These are phyloP conservation scores for Danio aesculapii DNA, from an alignment of 2,797 vertebrate genomes.

Conservation along the genomic window DNA sequence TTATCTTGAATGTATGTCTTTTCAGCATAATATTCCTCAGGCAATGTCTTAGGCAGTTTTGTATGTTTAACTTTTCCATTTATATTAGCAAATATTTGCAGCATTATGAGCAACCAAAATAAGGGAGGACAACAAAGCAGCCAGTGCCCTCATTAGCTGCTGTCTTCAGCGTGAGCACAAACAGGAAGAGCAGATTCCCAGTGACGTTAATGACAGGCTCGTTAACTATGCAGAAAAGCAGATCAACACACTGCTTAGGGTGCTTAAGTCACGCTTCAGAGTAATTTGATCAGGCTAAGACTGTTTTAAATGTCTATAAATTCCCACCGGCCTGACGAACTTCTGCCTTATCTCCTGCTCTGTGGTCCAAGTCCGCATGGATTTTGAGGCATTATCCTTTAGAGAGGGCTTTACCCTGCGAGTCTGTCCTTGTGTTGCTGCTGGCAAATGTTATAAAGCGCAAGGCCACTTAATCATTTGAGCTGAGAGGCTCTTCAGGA, in stretches of 20 bases:
- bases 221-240: conserved; percentile 70
- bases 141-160: conserved; percentile 39
- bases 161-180: conserved; percentile 29
- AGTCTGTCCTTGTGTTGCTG: conserved; percentile 59
- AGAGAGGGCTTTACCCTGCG: conserved; percentile 70
- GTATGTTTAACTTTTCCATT: not conserved
- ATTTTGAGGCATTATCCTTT: conserved; percentile 76
- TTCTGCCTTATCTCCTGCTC: conserved; percentile 70
- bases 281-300: conserved; percentile 69
- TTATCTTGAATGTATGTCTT: not conserved
- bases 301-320: conserved; percentile 74
- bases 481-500: conserved; percentile 33
- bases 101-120: not conserved
- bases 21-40: not conserved
- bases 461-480: conserved; percentile 63
- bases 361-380: conserved; percentile 65
- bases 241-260: conserved; percentile 67
- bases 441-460: conserved; percentile 67
- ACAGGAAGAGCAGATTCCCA: conserved; percentile 50
- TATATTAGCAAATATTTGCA: not conserved
- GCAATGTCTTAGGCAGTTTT: not conserved
- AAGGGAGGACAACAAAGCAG: conserved; percentile 24
- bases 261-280: conserved; percentile 69
- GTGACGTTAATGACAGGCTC: conserved; percentile 71
- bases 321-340: conserved; percentile 66